Percentiles rank a stretch among this genome's conserved stretches.
Evolutionary conservation across 2,113 vertebrate genomes (phyloP).

Genomic region (Rutilus rutilus): DNA sequence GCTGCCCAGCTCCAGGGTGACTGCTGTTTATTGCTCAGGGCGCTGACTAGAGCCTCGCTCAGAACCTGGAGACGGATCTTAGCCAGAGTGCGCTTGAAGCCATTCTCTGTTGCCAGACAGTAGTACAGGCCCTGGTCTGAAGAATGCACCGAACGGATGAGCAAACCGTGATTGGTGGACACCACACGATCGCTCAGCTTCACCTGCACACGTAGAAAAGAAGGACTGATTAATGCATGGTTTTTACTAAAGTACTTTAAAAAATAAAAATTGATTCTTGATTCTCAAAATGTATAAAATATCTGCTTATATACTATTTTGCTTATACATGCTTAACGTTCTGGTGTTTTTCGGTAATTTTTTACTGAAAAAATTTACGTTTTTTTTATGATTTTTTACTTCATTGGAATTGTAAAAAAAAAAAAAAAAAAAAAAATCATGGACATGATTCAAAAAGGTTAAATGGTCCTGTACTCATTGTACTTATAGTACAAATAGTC

Average conservation of each 20-base stretch:
- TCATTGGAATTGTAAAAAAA: too few relatives aligned
- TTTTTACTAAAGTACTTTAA: background rate
- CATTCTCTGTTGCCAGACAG: slow-evolving; percentile 93
- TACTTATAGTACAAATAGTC: too few relatives aligned
- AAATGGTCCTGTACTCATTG: too few relatives aligned
- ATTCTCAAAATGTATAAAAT: background rate
- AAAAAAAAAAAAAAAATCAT: too few relatives aligned
- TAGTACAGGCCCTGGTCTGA: slow-evolving; percentile 92
- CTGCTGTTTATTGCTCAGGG: slow-evolving; percentile 86
- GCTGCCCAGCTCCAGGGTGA: slow-evolving; percentile 87
- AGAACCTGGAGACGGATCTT: slow-evolving; percentile 93
- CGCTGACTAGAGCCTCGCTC: slow-evolving; percentile 82
- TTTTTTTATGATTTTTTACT: too few relatives aligned
- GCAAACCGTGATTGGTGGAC: slow-evolving; percentile 88
- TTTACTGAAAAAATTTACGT: too few relatives aligned
- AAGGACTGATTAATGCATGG: background rate
- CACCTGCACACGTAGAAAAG: slow-evolving; percentile 74
- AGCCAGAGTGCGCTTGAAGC: slow-evolving; percentile 93
- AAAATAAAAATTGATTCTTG: too few relatives aligned
- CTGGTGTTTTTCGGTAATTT: too few relatives aligned
- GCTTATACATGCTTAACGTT: too few relatives aligned
- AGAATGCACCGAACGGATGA: slow-evolving; percentile 88
- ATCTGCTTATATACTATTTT: background rate
- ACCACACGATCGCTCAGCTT: slow-evolving; percentile 90
- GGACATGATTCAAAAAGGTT: too few relatives aligned